Evolutionary conservation across 2,113 vertebrate genomes (phyloP).

Genomic region (Sapajus apella): DNA sequence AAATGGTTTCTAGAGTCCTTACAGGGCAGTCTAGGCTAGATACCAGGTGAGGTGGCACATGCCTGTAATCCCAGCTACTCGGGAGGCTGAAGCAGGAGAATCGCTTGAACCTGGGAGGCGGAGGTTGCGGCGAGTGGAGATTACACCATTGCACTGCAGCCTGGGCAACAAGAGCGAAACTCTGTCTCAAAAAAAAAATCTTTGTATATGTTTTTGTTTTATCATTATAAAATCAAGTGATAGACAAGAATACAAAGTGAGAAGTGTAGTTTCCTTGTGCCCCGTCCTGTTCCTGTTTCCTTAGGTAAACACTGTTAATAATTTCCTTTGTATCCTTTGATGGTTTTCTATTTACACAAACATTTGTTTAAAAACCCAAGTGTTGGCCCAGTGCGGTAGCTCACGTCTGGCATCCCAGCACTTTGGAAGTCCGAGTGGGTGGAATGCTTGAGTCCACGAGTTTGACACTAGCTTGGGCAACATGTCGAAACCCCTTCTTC

Average conservation of each 20-base stretch:
- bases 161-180: no score
- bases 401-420: no score
- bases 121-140: no score
- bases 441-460: no score
- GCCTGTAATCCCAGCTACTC: no score
- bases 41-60: background rate
- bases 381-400: background rate
- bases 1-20: background rate
- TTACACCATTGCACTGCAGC: no score
- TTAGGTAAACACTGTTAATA: background rate
- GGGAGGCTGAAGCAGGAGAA: no score
- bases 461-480: no score
- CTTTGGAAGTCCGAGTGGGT: no score
- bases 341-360: background rate
- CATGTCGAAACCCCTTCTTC: no score
- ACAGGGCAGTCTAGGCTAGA: background rate
- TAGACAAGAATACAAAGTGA: background rate
- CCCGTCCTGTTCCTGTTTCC: background rate
- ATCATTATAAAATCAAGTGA: background rate
- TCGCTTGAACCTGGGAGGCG: no score
- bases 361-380: background rate
- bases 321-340: background rate
- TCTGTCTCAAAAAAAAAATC: background rate
- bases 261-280: background rate
- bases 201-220: background rate